A percentile compares a stretch with the other conserved stretches of the same genome.
These are phyloP conservation scores for Neelides sp. DNA, from an alignment of 1,140 invertebrate genomes.

Conservation along the genomic window DNA sequence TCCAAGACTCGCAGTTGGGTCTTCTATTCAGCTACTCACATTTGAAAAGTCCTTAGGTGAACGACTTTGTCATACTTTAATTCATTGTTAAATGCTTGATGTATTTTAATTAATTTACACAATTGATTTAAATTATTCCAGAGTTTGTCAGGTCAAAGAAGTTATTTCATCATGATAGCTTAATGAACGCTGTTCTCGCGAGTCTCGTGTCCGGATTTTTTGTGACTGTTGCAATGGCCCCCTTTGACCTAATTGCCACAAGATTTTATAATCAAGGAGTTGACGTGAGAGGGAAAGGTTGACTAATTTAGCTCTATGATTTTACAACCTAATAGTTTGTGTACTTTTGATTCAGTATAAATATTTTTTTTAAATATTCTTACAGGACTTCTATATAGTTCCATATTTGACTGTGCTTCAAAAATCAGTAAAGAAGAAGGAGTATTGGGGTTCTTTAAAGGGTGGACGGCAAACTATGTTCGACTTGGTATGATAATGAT, in stretches of 20 bases:
- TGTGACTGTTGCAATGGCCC: constrained; percentile 69
- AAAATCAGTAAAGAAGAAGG: constrained; percentile 64
- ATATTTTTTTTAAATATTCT: background rate
- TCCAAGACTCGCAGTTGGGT: constrained; percentile 66
- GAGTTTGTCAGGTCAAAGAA: constrained; percentile 19
- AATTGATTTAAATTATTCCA: constrained; percentile 1
- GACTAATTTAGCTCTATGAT: background rate
- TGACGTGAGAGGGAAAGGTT: constrained; percentile 17
- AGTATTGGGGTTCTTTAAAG: constrained; percentile 66
- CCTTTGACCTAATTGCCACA: constrained; percentile 79
- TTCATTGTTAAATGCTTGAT: constrained; percentile 1
- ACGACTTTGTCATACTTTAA: no score
- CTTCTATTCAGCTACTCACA: constrained; percentile 56
- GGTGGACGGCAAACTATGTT: constrained; percentile 62
- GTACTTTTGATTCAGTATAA: background rate
- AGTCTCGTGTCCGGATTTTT: constrained; percentile 64
- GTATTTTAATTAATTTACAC: background rate
- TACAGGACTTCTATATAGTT: constrained; percentile 52
- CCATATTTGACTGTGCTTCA: constrained; percentile 54
- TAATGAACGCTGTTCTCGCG: constrained; percentile 41
- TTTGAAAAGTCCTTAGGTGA: constrained; percentile 22
- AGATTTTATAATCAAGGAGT: constrained; percentile 76
- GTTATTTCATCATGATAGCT: no score
- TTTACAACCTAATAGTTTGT: background rate
- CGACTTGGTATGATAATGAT: no score